Conservation (phyloP, 2,888 invertebrate genomes). For the Palloptera scutellata region DNA sequence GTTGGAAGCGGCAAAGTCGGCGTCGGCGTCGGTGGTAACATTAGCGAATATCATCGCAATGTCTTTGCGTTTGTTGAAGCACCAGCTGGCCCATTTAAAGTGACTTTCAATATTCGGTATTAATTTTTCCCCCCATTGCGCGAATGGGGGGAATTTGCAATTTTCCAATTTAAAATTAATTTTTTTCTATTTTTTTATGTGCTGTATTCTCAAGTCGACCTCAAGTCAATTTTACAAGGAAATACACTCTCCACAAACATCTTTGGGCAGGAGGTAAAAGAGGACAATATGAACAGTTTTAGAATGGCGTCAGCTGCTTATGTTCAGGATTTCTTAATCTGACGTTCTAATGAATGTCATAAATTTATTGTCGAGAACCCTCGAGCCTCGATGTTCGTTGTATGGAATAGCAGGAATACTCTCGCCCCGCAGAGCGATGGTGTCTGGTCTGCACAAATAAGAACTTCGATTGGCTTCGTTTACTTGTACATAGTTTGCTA, state of each 20-base stretch:
- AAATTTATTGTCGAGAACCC: constrained; percentile 59
- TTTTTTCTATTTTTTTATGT: no score
- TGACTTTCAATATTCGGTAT: constrained; percentile 49
- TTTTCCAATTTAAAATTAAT: constrained; percentile 41
- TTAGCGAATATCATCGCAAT: no score
- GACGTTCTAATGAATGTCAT: constrained; percentile 63
- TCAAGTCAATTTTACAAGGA: constrained; percentile 47
- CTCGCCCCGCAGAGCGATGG: constrained; percentile 14
- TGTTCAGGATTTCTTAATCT: constrained; percentile 58
- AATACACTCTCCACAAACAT: constrained; percentile 42
- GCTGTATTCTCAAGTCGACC: constrained; percentile 27
- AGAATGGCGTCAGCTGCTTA: constrained; percentile 57
- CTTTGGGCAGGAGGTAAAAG: background rate
- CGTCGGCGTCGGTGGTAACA: no score
- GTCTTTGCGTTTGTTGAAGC: no score
- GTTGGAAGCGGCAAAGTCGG: background rate
- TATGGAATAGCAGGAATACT: background rate
- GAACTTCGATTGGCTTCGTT: constrained; percentile 59
- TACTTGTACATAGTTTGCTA: constrained; percentile 14
- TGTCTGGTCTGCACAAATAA: constrained; percentile 13
- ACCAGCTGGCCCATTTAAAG: constrained; percentile 51
- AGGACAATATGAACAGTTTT: background rate
- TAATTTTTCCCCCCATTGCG: constrained; percentile 18
- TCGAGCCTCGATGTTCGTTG: constrained; percentile 37
- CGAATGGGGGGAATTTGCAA: constrained; percentile 36